Base-by-base conservation (phyloP, 30 jellyfish, hydroid and myxozoan species). In the Cassiopea andromeda region DNA sequence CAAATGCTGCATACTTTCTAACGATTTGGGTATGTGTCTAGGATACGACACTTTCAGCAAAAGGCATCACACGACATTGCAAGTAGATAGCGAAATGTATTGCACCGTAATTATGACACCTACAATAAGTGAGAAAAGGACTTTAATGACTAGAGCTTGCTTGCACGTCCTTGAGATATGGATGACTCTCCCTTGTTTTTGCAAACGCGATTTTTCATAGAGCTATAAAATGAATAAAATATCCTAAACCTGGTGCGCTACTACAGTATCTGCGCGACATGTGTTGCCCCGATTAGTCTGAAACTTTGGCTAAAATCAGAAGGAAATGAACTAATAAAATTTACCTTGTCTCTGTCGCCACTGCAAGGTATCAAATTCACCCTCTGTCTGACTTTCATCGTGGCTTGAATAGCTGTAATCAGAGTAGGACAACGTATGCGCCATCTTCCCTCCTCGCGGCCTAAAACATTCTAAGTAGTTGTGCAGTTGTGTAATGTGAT, bases 281-380 rank as follows among this genome's bases (percentile, higher is more conserved):
- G 38, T 27, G 38, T 27, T 27, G 38, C 38, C 38, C 38, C 38
- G 38, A 27, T 27, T 27, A 27, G 38, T 27, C 38, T 27, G 38
- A 27, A 27, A 27, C 38, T 27, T 27, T 27, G 38, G 38, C 38
- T 27, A 27, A 27, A 27, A 27, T 27, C 38, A 27, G 64, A 54
- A 54, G 27, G 79, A 70, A 6, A 70, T 67, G 27, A 19, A 70
- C 57, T 19, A 54, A 7, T 67, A 17, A 43, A 70, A 27, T 54
- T 70, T 70, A 87, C 94, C 94, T 78, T 87, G 94, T 78, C 85
- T 60, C 50, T 87, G 94, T 9, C 94, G 94, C 94, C 94, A 87
- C 47, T 87, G 94, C 70, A 87, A 57, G 9, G 94, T 87, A 49
- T 87, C 94, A 64, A 90, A 58, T 46, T 87, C 94, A 27, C 94